Evolutionary conservation across 2,797 vertebrate species (phyloP).

Genomic region (Amblyraja radiata): DNA sequence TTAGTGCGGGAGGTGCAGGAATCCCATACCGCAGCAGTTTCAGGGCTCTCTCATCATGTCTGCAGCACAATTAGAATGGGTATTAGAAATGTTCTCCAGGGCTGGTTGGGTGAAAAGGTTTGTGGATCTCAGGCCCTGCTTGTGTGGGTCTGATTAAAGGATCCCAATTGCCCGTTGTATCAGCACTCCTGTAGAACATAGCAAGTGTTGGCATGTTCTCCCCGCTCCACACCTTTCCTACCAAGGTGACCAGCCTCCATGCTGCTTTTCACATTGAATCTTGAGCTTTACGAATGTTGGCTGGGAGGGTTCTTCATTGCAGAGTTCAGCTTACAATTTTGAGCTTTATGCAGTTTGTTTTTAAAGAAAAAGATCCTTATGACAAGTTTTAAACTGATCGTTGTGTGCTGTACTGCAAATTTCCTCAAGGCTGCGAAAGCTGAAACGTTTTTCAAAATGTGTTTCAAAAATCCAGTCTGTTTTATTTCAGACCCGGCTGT

Average conservation of each 20-base stretch:
- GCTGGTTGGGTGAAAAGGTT: background rate
- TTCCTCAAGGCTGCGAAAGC: background rate
- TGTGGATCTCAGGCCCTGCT: background rate
- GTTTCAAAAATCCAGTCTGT: background rate
- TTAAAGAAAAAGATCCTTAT: background rate
- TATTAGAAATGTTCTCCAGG: background rate
- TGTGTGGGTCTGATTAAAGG: background rate
- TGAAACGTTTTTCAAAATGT: background rate
- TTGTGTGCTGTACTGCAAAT: background rate
- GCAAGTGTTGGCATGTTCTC: background rate
- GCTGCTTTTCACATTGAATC: slow-evolving; percentile 81
- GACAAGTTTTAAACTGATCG: slow-evolving; percentile 15
- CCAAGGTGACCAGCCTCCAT: slow-evolving; percentile 59
- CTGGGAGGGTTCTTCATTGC: slow-evolving; percentile 70
- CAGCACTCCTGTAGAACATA: no score
- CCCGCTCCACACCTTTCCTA: background rate
- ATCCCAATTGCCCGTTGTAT: background rate
- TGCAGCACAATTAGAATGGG: background rate
- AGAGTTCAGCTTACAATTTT: slow-evolving; percentile 71
- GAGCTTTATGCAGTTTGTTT: slow-evolving; percentile 47
- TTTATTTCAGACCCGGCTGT: background rate
- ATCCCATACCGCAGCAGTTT: background rate
- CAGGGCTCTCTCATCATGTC: background rate
- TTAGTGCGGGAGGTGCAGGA: background rate
- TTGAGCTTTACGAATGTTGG: slow-evolving; percentile 68